Evolutionary conservation across 2,797 vertebrate genomes (phyloP).

Genomic region (Channallabes apus): DNA sequence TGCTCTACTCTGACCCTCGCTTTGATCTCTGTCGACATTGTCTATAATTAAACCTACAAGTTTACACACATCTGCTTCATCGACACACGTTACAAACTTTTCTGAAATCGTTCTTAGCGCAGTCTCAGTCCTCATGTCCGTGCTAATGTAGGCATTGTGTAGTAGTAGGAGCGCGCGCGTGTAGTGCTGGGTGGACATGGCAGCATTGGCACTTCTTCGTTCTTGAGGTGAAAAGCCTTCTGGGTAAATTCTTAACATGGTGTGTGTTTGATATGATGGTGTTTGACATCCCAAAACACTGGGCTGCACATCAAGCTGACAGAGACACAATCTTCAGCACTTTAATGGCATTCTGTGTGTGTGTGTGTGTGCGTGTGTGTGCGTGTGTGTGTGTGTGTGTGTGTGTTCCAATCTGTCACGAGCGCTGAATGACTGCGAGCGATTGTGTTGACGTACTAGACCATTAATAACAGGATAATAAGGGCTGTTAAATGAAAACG

Average conservation of each 20-base stretch:
- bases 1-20: background rate
- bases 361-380: slow-evolving; percentile 44
- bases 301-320: slow-evolving; percentile 68
- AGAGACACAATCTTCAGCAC: slow-evolving; percentile 64
- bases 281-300: slow-evolving; percentile 65
- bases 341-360: slow-evolving; percentile 44
- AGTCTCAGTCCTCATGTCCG: background rate
- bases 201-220: slow-evolving; percentile 33
- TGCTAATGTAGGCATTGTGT: background rate
- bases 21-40: background rate
- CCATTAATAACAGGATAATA: slow-evolving; percentile 60
- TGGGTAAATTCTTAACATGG: slow-evolving; percentile 65
- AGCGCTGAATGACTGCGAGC: slow-evolving; percentile 42
- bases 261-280: slow-evolving; percentile 68
- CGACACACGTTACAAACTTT: background rate
- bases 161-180: background rate
- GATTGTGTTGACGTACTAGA: slow-evolving; percentile 52
- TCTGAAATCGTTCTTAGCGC: background rate
- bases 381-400: slow-evolving; percentile 39
- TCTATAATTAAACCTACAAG: background rate
- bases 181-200: background rate
- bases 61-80: background rate
- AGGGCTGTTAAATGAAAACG: slow-evolving; percentile 51
- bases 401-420: slow-evolving; percentile 34
- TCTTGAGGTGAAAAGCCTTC: slow-evolving; percentile 53